Percentiles rank a stretch among this genome's conserved stretches.
phyloP scores from a whole-genome alignment of 2,797 vertebrate species.

The Trachurus trachurus region DNA sequence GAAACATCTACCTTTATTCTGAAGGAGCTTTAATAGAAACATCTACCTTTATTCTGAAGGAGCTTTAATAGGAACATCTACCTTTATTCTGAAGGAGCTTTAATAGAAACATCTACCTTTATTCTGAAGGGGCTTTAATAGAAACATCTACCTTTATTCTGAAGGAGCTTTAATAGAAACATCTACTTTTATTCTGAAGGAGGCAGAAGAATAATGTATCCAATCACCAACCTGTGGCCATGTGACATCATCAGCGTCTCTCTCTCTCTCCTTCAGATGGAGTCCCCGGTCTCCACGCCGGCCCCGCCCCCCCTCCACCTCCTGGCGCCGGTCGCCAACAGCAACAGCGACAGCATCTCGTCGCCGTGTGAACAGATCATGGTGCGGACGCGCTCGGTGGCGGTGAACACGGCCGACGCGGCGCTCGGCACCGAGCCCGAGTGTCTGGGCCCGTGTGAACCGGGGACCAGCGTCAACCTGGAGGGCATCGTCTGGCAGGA shows the following conservation, averaged over 20 bases:
- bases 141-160: no score
- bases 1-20: no score
- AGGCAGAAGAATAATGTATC: no score
- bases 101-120: no score
- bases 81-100: no score
- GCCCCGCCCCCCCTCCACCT: constrained; percentile 93
- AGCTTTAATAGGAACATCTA: no score
- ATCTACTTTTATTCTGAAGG: no score
- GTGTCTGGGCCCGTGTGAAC: constrained; percentile 97
- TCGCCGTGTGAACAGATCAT: constrained; percentile 98
- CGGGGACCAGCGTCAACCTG: constrained; percentile 97
- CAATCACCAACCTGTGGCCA: no score
- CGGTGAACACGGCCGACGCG: constrained; percentile 95
- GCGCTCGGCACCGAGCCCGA: constrained; percentile 94
- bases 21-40: no score
- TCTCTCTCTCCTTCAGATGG: constrained; percentile 87
- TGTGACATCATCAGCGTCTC: neutral
- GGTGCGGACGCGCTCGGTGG: constrained; percentile 96
- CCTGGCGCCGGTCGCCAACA: constrained; percentile 87
- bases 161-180: no score
- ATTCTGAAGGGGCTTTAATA: no score
- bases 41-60: no score
- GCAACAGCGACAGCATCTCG: constrained; percentile 85
- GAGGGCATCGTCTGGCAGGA: constrained; percentile 99
- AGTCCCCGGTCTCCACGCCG: constrained; percentile 92